Percentiles rank a stretch among this genome's conserved stretches.
Conservation (phyloP, 2,888 invertebrate genomes). For the Eremobia ochroleuca region DNA sequence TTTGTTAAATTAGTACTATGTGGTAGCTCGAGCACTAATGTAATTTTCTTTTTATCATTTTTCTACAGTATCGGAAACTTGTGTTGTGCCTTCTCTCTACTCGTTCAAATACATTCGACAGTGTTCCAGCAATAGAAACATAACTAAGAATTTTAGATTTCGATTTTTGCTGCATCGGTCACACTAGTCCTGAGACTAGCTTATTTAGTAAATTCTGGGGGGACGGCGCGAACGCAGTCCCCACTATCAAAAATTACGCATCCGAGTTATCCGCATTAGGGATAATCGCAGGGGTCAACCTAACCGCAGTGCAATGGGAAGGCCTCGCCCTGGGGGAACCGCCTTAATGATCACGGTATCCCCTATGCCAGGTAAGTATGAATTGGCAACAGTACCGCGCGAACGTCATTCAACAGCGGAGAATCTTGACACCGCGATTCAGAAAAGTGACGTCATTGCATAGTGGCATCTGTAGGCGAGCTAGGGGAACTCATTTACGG, state of each 20-base stretch:
- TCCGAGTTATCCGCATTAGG: constrained; percentile 58
- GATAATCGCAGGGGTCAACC: constrained; percentile 56
- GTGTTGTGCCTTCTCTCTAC: neutral
- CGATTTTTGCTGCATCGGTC: neutral
- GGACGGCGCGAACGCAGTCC: constrained; percentile 56
- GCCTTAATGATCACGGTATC: constrained; percentile 54
- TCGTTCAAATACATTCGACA: neutral
- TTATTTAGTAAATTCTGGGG: neutral
- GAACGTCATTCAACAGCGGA: constrained; percentile 31
- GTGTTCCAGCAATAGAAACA: neutral
- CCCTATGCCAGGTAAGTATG: constrained; percentile 62
- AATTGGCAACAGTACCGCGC: neutral
- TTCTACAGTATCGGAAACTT: neutral
- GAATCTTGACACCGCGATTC: constrained; percentile 52
- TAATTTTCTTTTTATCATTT: neutral
- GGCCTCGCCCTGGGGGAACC: constrained; percentile 59
- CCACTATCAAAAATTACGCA: constrained; percentile 59
- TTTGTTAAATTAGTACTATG: no score
- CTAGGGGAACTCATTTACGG: neutral
- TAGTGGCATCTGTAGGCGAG: constrained; percentile 47
- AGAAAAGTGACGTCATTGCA: constrained; percentile 38
- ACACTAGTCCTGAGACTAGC: neutral
- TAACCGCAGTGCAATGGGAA: constrained; percentile 45
- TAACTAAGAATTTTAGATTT: neutral
- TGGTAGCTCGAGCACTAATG: neutral